These are phyloP conservation scores for Mythimna ferrago DNA, from an alignment of 2,888 invertebrate species.

Conservation along the genomic window DNA sequence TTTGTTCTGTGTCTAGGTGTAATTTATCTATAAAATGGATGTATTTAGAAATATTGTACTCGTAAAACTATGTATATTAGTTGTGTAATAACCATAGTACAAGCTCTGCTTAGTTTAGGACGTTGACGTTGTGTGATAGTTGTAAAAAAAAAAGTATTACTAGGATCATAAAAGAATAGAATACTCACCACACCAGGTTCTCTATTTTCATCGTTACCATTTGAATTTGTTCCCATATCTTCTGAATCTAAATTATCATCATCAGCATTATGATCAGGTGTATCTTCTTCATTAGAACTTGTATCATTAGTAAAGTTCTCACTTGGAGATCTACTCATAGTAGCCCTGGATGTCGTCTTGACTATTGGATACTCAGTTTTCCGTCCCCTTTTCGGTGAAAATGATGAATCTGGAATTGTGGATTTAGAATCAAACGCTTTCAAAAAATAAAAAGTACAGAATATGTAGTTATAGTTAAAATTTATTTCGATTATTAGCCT, in stretches of 20 bases:
- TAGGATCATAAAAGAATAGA: background rate
- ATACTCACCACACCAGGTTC: slow-evolving; percentile 33
- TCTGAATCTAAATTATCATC: background rate
- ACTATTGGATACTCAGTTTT: background rate
- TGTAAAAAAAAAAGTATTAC: background rate
- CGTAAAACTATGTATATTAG: too few relatives aligned
- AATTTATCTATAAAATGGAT: too few relatives aligned
- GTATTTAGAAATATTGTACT: too few relatives aligned
- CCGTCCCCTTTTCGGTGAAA: slow-evolving; percentile 42
- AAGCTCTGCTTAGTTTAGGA: too few relatives aligned
- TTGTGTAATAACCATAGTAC: too few relatives aligned
- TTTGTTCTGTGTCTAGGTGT: too few relatives aligned
- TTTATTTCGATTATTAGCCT: background rate
- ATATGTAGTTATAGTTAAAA: too few relatives aligned
- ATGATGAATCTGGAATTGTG: slow-evolving; percentile 38
- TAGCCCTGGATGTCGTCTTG: background rate
- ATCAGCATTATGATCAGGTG: background rate
- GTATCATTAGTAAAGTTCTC: background rate
- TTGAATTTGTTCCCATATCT: background rate
- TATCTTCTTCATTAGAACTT: background rate
- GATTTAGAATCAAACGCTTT: background rate
- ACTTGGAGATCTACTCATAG: slow-evolving; percentile 22
- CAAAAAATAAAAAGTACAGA: background rate
- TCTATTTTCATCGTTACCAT: background rate
- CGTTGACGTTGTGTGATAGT: too few relatives aligned